These are phyloP conservation scores for Caenorhabditis zanzibari DNA, from an alignment of 2,888 invertebrate species.

Conservation along the genomic window DNA sequence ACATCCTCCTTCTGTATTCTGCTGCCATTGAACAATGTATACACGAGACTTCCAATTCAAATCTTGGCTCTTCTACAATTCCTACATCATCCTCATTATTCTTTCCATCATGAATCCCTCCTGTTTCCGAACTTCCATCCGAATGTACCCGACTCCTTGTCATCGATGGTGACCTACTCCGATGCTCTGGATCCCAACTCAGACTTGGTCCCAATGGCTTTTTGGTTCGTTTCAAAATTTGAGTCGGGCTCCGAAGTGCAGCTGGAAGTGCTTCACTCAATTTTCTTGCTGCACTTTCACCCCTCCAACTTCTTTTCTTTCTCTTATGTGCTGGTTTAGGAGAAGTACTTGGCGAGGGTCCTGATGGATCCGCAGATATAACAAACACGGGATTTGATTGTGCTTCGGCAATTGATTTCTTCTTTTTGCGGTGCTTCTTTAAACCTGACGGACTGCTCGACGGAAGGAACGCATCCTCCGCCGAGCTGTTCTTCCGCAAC, in stretches of 20 bases:
- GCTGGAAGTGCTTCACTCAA: constrained; percentile 73
- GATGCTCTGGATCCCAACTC: constrained; percentile 81
- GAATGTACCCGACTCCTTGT: constrained; percentile 70
- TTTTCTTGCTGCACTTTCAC: constrained; percentile 70
- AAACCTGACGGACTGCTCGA: constrained; percentile 44
- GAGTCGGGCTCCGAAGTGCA: constrained; percentile 72
- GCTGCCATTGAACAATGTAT: constrained; percentile 74
- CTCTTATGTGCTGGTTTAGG: constrained; percentile 55
- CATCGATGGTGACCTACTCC: constrained; percentile 66
- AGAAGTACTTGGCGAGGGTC: constrained; percentile 50
- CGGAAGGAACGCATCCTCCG: constrained; percentile 57
- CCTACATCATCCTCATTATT: constrained; percentile 59
- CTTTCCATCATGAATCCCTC: constrained; percentile 51
- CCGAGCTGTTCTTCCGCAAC: constrained; percentile 64
- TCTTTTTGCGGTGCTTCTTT: constrained; percentile 65
- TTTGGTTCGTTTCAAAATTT: constrained; percentile 71
- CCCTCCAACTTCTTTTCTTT: constrained; percentile 67
- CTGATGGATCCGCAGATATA: constrained; percentile 52
- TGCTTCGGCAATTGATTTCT: constrained; percentile 64
- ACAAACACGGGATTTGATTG: constrained; percentile 64
- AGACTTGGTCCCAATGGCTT: constrained; percentile 79
- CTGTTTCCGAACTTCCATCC: constrained; percentile 68
- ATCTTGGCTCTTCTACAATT: constrained; percentile 71
- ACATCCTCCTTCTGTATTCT: constrained; percentile 67
- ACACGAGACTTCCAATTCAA: constrained; percentile 71